Percentiles rank a stretch among this genome's conserved stretches.
These are phyloP conservation scores for Merops nubicus DNA, from an alignment of 2,113 vertebrate species.

Conservation along the genomic window DNA sequence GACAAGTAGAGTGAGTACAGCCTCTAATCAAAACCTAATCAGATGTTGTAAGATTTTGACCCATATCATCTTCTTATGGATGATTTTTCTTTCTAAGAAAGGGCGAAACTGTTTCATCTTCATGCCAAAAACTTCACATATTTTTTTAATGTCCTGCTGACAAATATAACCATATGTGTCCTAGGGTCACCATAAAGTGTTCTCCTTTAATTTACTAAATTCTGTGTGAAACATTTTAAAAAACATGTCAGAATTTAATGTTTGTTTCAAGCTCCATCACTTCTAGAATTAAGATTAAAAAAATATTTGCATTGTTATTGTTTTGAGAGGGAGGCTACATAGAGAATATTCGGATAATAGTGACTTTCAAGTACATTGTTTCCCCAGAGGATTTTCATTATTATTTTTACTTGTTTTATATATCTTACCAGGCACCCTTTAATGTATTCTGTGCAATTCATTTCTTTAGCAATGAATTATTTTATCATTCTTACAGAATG, in stretches of 20 bases:
- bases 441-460: background rate
- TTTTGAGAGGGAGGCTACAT: no score
- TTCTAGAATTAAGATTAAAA: no score
- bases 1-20: background rate
- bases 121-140: background rate
- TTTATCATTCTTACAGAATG: background rate
- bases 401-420: background rate
- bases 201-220: background rate
- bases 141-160: background rate
- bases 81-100: background rate
- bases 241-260: no score
- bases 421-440: background rate
- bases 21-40: background rate
- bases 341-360: no score
- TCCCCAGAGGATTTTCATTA: background rate
- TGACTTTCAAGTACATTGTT: no score
- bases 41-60: background rate
- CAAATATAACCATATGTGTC: background rate
- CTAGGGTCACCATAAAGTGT: background rate
- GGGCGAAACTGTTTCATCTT: rapidly evolving
- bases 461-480: background rate
- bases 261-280: no score
- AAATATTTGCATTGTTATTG: no score
- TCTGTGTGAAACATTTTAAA: background rate
- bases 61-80: rapidly evolving